These are phyloP conservation scores for Emys orbicularis DNA, from an alignment of 2,797 vertebrate species.

Conservation along the genomic window DNA sequence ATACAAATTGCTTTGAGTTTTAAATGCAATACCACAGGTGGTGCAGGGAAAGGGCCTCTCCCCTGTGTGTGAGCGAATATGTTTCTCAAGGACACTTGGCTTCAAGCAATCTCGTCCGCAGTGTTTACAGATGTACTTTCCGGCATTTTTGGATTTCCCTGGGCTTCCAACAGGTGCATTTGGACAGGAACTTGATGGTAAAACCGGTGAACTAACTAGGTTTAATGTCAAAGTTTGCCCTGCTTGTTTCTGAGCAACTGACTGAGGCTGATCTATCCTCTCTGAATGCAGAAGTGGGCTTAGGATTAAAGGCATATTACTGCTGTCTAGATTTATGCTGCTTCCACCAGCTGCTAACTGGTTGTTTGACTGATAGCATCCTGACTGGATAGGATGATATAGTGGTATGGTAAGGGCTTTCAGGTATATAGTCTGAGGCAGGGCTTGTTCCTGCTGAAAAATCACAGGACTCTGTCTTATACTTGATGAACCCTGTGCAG, in stretches of 20 bases:
- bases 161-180: conserved; percentile 64
- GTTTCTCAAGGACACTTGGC: conserved; percentile 97
- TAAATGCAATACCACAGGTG: conserved; percentile 94
- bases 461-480: conserved; percentile 27
- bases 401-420: conserved; percentile 86
- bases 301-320: conserved; percentile 76
- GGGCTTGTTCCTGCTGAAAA: conserved; percentile 79
- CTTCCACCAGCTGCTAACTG: conserved; percentile 74
- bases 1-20: conserved; percentile 98
- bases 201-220: conserved; percentile 86
- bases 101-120: conserved; percentile 96
- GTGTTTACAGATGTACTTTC: conserved; percentile 92
- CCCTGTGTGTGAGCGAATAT: conserved; percentile 96
- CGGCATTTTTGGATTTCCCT: conserved; percentile 84
- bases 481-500: conserved; percentile 40
- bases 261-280: conserved; percentile 35
- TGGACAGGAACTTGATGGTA: conserved; percentile 74
- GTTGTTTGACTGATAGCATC: conserved; percentile 72
- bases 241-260: conserved; percentile 81
- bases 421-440: conserved; percentile 87
- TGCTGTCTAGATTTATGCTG: conserved; percentile 57
- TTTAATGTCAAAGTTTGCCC: conserved; percentile 88
- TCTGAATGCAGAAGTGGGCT: conserved; percentile 74
- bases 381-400: conserved; percentile 77
- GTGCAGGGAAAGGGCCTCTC: conserved; percentile 95